Base-by-base conservation (phyloP, 2,797 vertebrate genomes). In the Peromyscus attwateri region DNA sequence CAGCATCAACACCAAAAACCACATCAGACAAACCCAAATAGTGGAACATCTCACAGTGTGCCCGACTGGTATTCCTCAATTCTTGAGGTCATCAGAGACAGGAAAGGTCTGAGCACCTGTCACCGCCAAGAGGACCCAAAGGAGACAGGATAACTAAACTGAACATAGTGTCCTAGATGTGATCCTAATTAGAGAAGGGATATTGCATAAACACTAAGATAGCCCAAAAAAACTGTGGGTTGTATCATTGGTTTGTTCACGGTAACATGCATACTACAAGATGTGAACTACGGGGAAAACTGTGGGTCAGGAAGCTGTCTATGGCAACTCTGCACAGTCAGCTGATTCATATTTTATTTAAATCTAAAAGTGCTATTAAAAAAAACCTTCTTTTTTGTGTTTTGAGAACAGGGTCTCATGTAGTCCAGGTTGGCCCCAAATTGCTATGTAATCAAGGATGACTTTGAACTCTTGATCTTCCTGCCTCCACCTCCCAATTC, bases 331-430 rank as follows among this genome's bases (percentile, higher is more conserved):
- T 70, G 31, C 55, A 25, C 85, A 62, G 37, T 71, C n/a, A 81
- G 14, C 25, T 43, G 46, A n/a, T 89, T 8, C 12, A 25, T 87
- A 68, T 82, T 93, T 91, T 31, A 62, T 52, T 55, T 84, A 46
- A 68, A 73, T 95, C 80, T 95, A 66, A 92, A 73, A 84, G 25
- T 68, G 10, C 29, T 77, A 43, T 82, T 68, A 87, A 14, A 52
- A 88, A 82, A 29, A 6, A 75, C 40, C 3, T 1, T 21, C 11
- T 40, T 49, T 68, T 84, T 34, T 49, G 83, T 85, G 83, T 23
- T 34, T 49, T n/a, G 43, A 49, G 31, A 77, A 77, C 76, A 52
- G 46, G 29, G 29, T 46, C 46, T 77, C 16, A 31, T 77, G 8
- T 52, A 52, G 27, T 29, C 29, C 29, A 76, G 25, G 25, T 49